phyloP scores from a whole-genome alignment of 2,888 invertebrate genomes.

The Trissolcus japonicus region DNA sequence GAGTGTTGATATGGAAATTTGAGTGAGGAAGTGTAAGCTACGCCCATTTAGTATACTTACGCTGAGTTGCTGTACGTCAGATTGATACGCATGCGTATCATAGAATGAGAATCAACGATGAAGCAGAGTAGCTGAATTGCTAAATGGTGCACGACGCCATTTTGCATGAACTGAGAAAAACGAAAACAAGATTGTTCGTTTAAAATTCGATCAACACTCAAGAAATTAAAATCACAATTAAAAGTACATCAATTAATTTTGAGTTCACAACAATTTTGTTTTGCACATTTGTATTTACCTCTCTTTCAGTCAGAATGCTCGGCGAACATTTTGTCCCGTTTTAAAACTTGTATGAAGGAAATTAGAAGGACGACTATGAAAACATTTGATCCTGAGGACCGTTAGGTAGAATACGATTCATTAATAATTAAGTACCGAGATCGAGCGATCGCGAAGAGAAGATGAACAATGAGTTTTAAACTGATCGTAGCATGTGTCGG shows the following conservation, averaged over 20 bases:
- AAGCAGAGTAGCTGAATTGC: no score
- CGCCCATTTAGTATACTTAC: slow-evolving; percentile 34
- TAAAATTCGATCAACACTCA: no score
- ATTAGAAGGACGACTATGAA: slow-evolving; percentile 25
- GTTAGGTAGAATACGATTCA: slow-evolving; percentile 37
- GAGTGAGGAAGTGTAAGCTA: slow-evolving; percentile 31
- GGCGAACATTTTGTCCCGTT: no score
- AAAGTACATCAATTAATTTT: no score
- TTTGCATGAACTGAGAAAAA: neutral
- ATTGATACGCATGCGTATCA: slow-evolving; percentile 36
- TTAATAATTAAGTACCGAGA: slow-evolving; percentile 50
- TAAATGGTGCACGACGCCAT: no score
- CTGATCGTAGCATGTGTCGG: slow-evolving; percentile 37
- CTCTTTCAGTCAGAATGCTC: no score
- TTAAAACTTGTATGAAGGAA: no score
- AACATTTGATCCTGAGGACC: slow-evolving; percentile 5
- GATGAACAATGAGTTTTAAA: slow-evolving; percentile 43
- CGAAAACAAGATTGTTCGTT: neutral
- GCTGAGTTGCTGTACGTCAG: slow-evolving; percentile 14
- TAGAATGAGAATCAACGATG: slow-evolving; percentile 14
- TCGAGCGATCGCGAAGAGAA: slow-evolving; percentile 25
- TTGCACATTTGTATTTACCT: no score
- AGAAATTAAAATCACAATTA: no score
- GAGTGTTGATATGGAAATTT: slow-evolving; percentile 30
- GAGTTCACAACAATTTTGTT: no score